Percentiles rank a stretch among this genome's conserved stretches.
These are phyloP conservation scores for Drosophila mayaguana DNA, from an alignment of 2,888 invertebrate species.

Conservation along the genomic window DNA sequence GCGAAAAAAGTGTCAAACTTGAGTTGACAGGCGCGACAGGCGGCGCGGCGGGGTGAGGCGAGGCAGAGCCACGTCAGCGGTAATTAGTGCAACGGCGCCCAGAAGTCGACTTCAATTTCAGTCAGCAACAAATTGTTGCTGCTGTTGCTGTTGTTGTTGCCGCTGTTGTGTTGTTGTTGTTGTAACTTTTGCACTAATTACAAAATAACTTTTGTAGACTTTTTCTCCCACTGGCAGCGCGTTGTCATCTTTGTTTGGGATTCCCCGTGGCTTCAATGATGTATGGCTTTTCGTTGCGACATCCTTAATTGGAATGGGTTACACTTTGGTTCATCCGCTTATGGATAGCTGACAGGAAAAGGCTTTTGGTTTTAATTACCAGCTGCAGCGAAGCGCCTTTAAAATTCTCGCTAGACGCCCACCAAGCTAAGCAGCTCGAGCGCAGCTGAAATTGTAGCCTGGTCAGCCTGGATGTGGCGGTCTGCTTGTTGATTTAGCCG, in stretches of 20 bases:
- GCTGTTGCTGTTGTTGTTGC: constrained; percentile 30
- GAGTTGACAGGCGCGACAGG: constrained; percentile 67
- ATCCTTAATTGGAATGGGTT: constrained; percentile 19
- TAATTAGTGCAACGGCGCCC: constrained; percentile 73
- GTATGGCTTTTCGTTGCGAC: constrained; percentile 70
- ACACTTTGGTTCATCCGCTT: constrained; percentile 12
- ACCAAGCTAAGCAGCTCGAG: constrained; percentile 13
- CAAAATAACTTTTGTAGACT: constrained; percentile 72
- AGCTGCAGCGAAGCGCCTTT: constrained; percentile 26
- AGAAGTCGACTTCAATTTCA: constrained; percentile 75
- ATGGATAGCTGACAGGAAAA: constrained; percentile 53
- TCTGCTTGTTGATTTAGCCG: constrained; percentile 77
- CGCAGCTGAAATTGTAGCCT: constrained; percentile 1
- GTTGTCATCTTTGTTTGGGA: constrained; percentile 72
- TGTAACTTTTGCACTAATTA: constrained; percentile 69
- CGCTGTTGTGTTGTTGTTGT: constrained; percentile 37
- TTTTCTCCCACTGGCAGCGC: constrained; percentile 31
- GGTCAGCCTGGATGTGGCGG: constrained; percentile 42
- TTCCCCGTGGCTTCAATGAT: constrained; percentile 74
- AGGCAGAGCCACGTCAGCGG: constrained; percentile 62
- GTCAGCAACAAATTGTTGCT: constrained; percentile 39
- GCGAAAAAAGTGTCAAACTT: constrained; percentile 78
- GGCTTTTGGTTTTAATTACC: constrained; percentile 69
- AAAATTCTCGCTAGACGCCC: constrained; percentile 28
- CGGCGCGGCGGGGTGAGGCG: background rate